phyloP scores from a whole-genome alignment of 2,113 vertebrate species.

The Bubo scandiacus region DNA sequence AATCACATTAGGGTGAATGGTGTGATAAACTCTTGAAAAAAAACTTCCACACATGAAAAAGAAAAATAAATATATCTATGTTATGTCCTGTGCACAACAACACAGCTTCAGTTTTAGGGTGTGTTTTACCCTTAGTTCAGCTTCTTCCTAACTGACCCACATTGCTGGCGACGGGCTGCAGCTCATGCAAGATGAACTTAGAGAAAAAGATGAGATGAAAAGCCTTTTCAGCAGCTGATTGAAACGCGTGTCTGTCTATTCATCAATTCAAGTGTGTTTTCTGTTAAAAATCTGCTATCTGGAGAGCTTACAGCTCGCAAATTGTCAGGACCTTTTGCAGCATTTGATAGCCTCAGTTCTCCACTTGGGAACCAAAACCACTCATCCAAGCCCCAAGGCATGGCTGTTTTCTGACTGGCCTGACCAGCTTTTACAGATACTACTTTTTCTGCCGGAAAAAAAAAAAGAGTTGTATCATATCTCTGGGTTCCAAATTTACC shows the following conservation, averaged over 20 bases:
- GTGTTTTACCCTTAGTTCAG: neutral
- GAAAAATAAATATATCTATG: neutral
- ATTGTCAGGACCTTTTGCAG: neutral
- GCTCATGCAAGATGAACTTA: fast-evolving
- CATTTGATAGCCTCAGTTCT: neutral
- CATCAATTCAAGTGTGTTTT: neutral
- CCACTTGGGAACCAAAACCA: neutral
- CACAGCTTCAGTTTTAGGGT: neutral
- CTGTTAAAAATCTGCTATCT: neutral
- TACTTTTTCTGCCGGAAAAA: neutral
- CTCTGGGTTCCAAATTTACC: neutral
- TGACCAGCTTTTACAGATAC: neutral
- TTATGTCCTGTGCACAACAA: too few species aligned
- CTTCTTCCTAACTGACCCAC: neutral
- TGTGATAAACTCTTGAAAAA: neutral
- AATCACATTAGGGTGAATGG: neutral
- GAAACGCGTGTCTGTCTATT: neutral
- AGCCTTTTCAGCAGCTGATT: neutral
- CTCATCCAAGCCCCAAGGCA: fast-evolving
- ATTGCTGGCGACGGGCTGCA: neutral
- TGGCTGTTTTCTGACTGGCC: neutral
- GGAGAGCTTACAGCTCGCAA: neutral
- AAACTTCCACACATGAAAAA: neutral
- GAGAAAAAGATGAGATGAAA: neutral
- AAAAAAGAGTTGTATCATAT: too few species aligned